Percentiles rank a stretch among this genome's conserved stretches.
Conservation (phyloP, 2,888 invertebrate species). For the Ctenicera cuprea region DNA sequence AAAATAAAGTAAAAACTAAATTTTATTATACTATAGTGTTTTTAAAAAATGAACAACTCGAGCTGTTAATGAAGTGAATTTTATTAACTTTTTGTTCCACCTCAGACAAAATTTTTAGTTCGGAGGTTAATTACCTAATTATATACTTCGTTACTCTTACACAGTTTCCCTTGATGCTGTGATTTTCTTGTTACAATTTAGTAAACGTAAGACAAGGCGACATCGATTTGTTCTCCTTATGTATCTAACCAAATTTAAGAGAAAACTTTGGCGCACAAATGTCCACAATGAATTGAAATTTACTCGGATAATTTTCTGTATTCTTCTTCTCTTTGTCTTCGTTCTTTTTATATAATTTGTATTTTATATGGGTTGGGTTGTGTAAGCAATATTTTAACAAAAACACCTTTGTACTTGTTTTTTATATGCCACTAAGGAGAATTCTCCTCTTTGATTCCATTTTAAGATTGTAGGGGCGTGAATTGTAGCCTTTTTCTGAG, state of each 20-base stretch:
- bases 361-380: no score
- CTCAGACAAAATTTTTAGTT: slow-evolving; percentile 3
- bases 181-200: not conserved
- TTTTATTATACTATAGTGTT: not conserved
- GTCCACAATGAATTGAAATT: not conserved
- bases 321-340: not conserved
- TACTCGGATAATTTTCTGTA: not conserved
- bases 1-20: not conserved
- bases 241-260: not conserved
- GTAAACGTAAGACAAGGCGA: not conserved
- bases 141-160: slow-evolving; percentile 10
- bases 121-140: slow-evolving; percentile 22
- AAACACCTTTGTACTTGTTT: no score
- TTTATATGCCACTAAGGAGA: no score
- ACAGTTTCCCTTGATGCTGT: not conserved
- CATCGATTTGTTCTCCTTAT: not conserved
- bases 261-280: not conserved
- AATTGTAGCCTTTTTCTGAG: no score
- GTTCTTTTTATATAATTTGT: no score
- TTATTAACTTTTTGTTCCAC: slow-evolving; percentile 13
- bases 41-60: not conserved
- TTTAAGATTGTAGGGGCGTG: no score
- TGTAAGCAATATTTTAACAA: no score
- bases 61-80: slow-evolving; percentile 18
- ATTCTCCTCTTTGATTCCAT: no score